Conservation (phyloP, 2,797 vertebrate species). For the Aratinga solstitialis region DNA sequence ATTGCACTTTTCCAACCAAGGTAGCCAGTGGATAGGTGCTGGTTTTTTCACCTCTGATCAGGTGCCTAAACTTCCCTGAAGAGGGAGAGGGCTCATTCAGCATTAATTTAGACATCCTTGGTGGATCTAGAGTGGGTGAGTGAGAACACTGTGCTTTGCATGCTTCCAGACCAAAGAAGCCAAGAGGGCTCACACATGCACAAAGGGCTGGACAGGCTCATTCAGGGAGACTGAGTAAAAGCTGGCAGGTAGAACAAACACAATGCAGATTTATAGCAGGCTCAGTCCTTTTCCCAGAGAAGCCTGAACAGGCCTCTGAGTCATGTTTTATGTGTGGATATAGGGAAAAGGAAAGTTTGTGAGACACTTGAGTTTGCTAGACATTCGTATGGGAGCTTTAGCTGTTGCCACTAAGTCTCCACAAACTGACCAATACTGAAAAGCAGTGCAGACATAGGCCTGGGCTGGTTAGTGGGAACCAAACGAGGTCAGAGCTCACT, state of each 20-base stretch:
- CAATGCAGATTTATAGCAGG: accelerated
- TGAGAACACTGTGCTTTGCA: neutral
- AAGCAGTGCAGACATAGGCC: neutral
- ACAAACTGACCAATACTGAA: neutral
- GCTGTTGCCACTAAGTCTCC: neutral
- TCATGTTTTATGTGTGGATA: neutral
- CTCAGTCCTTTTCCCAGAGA: neutral
- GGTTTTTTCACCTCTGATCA: neutral
- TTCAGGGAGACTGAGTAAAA: neutral
- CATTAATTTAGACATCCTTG: neutral
- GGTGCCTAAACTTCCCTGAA: neutral
- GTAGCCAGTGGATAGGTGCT: accelerated
- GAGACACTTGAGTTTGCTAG: neutral
- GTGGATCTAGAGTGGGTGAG: neutral
- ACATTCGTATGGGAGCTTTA: neutral
- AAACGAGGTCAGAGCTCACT: neutral
- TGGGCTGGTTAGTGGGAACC: neutral
- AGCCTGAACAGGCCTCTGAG: neutral
- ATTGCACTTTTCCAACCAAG: neutral
- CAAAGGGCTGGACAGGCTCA: neutral
- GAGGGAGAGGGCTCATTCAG: neutral
- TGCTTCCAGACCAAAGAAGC: neutral
- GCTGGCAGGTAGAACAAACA: neutral
- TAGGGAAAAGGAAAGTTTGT: neutral
- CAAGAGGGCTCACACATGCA: neutral